phyloP scores from a whole-genome alignment of 2,113 vertebrate species.

The Pica pica region DNA sequence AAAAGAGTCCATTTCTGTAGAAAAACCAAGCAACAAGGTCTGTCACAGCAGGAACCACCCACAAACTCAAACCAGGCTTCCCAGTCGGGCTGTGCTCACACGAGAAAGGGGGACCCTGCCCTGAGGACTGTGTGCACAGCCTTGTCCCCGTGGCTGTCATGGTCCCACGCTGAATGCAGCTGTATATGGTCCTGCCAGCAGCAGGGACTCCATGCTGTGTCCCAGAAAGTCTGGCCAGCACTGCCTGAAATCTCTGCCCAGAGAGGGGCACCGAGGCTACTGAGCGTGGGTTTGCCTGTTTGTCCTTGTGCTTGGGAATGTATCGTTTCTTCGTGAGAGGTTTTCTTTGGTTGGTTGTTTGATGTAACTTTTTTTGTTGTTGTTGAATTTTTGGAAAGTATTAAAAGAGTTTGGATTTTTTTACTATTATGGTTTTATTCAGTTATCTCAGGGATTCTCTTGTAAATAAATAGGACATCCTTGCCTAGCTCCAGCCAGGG shows the following conservation, averaged over 20 bases:
- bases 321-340: conserved; percentile 75
- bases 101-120: neutral
- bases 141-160: rapidly evolving
- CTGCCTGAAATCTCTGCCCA: neutral
- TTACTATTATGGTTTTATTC: neutral
- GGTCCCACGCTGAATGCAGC: neutral
- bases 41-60: neutral
- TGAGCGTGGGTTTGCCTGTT: neutral
- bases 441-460: neutral
- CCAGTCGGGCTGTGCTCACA: rapidly evolving
- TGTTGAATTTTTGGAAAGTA: conserved; percentile 66
- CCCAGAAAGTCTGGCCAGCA: neutral
- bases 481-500: neutral
- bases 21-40: neutral
- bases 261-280: neutral
- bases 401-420: conserved; percentile 61
- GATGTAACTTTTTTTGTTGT: conserved; percentile 33
- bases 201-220: neutral
- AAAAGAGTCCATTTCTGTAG: neutral
- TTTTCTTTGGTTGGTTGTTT: conserved; percentile 47
- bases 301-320: conserved; percentile 38
- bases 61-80: neutral
- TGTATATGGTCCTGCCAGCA: neutral
- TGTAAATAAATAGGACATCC: neutral
- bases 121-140: rapidly evolving